phyloP scores from a whole-genome alignment of 2,113 vertebrate genomes.

The Acanthisitta chloris region DNA sequence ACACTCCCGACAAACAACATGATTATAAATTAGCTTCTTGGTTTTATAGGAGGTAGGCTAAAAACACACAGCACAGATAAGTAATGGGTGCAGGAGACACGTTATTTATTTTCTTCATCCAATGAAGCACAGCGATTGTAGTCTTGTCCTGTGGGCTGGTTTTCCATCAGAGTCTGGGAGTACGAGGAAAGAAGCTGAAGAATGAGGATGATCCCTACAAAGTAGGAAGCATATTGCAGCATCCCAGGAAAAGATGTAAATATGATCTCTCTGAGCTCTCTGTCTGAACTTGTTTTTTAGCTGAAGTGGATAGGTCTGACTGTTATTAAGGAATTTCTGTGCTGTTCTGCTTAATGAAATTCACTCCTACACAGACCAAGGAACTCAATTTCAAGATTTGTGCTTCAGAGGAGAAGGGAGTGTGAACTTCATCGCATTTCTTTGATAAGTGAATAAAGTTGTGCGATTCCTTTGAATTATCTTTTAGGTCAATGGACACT shows the following conservation, averaged over 20 bases:
- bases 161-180: background rate
- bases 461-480: background rate
- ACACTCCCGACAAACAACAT: conserved; percentile 37
- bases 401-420: background rate
- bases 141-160: background rate
- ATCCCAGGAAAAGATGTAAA: background rate
- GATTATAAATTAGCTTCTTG: conserved; percentile 61
- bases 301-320: background rate
- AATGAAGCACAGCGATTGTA: background rate
- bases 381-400: background rate
- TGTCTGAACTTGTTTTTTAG: background rate
- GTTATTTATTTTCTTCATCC: conserved; percentile 50
- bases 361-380: background rate
- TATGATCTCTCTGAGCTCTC: background rate
- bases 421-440: background rate
- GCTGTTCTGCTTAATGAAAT: background rate
- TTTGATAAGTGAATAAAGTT: background rate
- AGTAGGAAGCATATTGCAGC: background rate
- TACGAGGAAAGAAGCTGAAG: background rate
- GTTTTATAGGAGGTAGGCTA: conserved; percentile 36
- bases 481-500: background rate
- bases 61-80: conserved; percentile 48
- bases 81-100: conserved; percentile 29
- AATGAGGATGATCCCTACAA: background rate
- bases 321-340: background rate